phyloP scores from a whole-genome alignment of 2,797 vertebrate genomes.

The Lophotriccus pileatus region DNA sequence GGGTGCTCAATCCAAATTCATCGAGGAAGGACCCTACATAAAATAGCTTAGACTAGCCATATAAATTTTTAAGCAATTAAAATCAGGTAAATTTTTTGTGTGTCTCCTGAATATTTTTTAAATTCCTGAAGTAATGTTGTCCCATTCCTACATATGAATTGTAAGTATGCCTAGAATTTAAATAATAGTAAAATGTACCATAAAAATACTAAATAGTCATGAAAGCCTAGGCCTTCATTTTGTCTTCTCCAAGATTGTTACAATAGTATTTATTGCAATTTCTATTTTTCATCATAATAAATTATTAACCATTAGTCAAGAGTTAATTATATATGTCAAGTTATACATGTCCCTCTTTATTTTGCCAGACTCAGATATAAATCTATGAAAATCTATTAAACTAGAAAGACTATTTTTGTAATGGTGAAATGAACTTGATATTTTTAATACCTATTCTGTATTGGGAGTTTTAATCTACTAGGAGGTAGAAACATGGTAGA shows the following conservation, averaged over 20 bases:
- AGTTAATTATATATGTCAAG: not conserved
- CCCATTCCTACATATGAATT: not conserved
- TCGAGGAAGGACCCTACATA: not conserved
- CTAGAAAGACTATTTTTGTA: not conserved
- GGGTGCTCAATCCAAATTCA: accelerated
- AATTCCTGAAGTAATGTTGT: not conserved
- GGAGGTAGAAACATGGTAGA: not conserved
- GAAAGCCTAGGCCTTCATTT: not conserved
- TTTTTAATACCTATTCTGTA: not conserved
- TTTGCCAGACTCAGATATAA: not conserved
- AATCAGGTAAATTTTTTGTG: not conserved
- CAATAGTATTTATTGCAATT: not conserved
- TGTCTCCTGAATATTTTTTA: not conserved
- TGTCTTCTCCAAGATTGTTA: not conserved
- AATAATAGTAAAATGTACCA: not conserved
- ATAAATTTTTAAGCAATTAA: not conserved
- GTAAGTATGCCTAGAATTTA: not conserved
- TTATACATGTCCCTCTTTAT: not conserved
- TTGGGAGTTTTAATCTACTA: not conserved
- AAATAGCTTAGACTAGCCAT: not conserved
- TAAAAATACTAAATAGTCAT: not conserved
- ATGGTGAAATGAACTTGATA: not conserved
- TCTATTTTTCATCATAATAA: not conserved
- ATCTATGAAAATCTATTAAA: not conserved
- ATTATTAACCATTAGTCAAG: not conserved